Evolutionary conservation across 2,797 vertebrate species (phyloP), one percentile per base, ranked within the genome.

Genomic region (Valencia hispanica): DNA sequence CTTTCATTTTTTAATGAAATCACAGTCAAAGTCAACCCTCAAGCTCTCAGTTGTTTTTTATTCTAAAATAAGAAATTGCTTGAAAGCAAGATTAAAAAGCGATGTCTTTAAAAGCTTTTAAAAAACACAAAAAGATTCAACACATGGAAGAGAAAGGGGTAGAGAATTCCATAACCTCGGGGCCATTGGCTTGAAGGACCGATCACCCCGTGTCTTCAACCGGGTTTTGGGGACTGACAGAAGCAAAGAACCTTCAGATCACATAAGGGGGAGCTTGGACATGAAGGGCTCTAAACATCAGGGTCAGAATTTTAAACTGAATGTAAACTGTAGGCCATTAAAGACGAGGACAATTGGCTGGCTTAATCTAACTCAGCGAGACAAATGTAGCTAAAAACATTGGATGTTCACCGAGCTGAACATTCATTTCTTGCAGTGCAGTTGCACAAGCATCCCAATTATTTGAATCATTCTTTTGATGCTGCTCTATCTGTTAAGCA

Each of bases 381-480:
- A 90, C 83, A 87, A 86, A 63, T 25, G 68, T 45, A 84, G 72
- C 78, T 11, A 48, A 77, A 83, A 72, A 86, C 65, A 84, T 79
- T 30, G 65, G 32, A 51, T 77, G 65, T 79, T n/a, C 77, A 74
- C 51, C 77, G 50, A 55, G 47, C 25, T n/a, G 73, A 70, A 79
- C 80, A 63, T 69, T 68, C 25, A 68, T 45, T 66, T 73, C 22
- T 81, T 39, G 70, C 25, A 39, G 53, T 53, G 55, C 51, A 53
- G 47, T 50, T 81, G 76, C 20, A 74, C 73, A 78, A 79, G 69
- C 72, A 39, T 81, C 68, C 72, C 51, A 73, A 47, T 79, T 43
- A 79, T 69, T 11, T 63, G 25, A 68, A 68, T 39, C 2, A 17
- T 27, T 43, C 9, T 43, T 43, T 43, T 43, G 5, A n/a, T 43